Evolutionary conservation across 2,888 invertebrate species (phyloP), one percentile per base, ranked within the genome.

Genomic region (Trimorus sp.): DNA sequence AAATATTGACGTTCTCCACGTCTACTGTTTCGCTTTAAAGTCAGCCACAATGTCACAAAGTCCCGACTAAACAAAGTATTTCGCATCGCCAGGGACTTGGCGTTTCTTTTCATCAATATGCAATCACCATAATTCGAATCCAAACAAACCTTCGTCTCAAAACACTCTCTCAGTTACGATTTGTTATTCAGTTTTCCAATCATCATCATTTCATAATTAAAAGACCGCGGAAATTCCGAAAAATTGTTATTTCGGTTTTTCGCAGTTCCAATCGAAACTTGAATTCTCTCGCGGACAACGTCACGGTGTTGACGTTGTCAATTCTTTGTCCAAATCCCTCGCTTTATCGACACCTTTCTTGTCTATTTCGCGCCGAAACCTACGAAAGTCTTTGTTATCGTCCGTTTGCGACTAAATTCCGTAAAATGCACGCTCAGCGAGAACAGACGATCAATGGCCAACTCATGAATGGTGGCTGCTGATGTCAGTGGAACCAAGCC

Each of bases 281-380:
- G 9, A 54, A 71, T 54, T 76, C 40, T 49, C 14, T 65, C 68
- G 73, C 79, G 83, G 58, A 79, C 70, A 87, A 89, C 88, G 85
- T 89, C 89, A 88, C 80, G 77, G 70, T 81, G 74, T 74, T 60
- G 54, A 74, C 78, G 75, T 83, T 80, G 86, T 84, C 87, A 86
- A 88, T 87, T 87, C 89, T 87, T 89, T 89, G 90, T 89, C 90
- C 86, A 89, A 90, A 90, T 90, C 88, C 71, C 65, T 60, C 79
- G 60, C 51, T 85, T 85, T 84, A 81, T 83, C 84, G 85, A 84
- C 85, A 84, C 84, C 86, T 85, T 86, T 54, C 60, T 66, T 48
- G 38, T 65, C 71, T 16, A 16, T 65, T 66, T 66, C 66, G 65
- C 38, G 63, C 80, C 81, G 71, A 76, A 74, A 78, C 74, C 74